Percentiles rank a stretch among this genome's conserved stretches.
Conservation (phyloP, 2,888 invertebrate species). For the Yponomeuta plumbellus region DNA sequence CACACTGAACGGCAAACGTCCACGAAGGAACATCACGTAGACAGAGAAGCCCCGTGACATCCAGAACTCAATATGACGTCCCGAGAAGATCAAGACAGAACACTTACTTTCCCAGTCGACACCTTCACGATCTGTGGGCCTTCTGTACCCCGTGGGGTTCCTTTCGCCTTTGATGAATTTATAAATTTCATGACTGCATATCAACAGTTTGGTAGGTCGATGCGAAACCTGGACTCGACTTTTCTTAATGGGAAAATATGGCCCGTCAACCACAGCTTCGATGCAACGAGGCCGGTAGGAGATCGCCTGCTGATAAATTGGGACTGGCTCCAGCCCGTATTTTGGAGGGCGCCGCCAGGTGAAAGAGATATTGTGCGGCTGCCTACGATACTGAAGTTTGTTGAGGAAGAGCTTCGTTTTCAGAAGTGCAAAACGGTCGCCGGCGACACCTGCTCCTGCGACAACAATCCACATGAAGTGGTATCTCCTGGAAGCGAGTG, state of each 20-base stretch:
- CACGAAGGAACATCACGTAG: conserved; percentile 15
- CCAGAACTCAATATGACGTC: conserved; percentile 17
- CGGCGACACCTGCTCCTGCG: conserved; percentile 20
- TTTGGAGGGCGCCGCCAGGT: no score
- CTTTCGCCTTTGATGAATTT: conserved; percentile 13
- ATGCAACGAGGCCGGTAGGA: conserved; percentile 18
- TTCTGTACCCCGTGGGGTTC: conserved; percentile 15
- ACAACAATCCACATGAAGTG: conserved; percentile 16
- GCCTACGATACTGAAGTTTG: conserved; percentile 18
- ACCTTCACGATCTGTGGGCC: conserved; percentile 19
- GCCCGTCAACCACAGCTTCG: conserved; percentile 16
- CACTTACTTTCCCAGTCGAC: conserved; percentile 19
- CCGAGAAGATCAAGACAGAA: conserved; percentile 19
- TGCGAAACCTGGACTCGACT: conserved; percentile 15
- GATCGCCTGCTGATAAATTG: conserved; percentile 19
- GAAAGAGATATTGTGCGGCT: no score
- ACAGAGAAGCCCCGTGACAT: conserved; percentile 14
- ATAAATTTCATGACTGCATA: conserved; percentile 13
- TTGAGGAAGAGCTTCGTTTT: conserved; percentile 15
- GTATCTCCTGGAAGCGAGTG: no score
- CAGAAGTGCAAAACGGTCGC: conserved; percentile 15
- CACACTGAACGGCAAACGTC: conserved; percentile 14
- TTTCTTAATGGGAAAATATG: conserved; percentile 15
- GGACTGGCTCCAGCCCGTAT: no score
- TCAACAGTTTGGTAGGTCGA: conserved; percentile 14